A percentile compares a stretch with the other conserved stretches of the same genome.
phyloP scores from a whole-genome alignment of 2,113 vertebrate species.

The Rhipidura dahli region DNA sequence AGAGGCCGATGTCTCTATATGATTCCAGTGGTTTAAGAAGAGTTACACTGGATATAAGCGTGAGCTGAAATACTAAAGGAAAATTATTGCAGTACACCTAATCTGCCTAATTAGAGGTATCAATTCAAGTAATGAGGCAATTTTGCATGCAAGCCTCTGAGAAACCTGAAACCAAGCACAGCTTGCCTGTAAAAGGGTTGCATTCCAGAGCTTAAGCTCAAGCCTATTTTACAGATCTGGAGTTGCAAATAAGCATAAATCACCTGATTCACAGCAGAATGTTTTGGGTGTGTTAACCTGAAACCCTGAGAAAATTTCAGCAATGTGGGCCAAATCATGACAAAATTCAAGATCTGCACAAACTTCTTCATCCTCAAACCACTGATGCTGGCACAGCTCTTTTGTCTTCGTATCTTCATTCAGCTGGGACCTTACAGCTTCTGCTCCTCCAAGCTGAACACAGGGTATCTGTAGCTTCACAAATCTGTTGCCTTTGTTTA shows the following conservation, averaged over 20 bases:
- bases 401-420: neutral
- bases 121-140: neutral
- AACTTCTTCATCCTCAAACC: neutral
- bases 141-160: neutral
- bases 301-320: neutral
- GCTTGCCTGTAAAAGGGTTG: neutral
- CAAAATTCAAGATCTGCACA: neutral
- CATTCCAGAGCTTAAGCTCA: slow-evolving; percentile 2
- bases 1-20: neutral
- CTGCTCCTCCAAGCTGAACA: neutral
- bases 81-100: neutral
- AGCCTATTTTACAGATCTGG: neutral
- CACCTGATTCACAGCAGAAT: neutral
- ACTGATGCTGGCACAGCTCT: neutral
- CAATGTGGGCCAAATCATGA: neutral
- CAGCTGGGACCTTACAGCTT: neutral
- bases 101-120: neutral
- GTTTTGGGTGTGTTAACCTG: neutral
- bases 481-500: neutral
- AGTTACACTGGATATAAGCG: neutral
- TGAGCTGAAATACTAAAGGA: neutral
- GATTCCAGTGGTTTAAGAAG: neutral
- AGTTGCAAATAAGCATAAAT: slow-evolving; percentile 22
- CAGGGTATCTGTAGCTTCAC: neutral
- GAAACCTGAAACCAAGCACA: slow-evolving; percentile 21